A percentile compares a stretch with the other conserved stretches of the same genome.
Conservation (phyloP, 64 coral and sea anemone genomes). For the Actinia equina region DNA sequence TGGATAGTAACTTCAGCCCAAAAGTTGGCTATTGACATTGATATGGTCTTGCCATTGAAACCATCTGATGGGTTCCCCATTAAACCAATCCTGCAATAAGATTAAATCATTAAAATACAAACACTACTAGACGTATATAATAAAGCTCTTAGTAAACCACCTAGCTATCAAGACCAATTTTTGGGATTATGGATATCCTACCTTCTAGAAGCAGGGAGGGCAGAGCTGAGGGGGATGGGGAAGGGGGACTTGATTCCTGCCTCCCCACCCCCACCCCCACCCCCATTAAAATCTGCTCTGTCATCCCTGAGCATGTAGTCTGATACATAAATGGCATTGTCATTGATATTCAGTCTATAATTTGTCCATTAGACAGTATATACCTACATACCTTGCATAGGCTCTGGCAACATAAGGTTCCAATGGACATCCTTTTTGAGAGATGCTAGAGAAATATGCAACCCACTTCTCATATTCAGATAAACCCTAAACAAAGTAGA, state of each 20-base stretch:
- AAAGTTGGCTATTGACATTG: slow-evolving; percentile 37
- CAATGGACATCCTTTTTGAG: background rate
- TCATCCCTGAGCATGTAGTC: no score
- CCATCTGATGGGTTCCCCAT: slow-evolving; percentile 51
- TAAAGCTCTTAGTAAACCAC: no score
- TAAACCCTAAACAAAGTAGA: slow-evolving; percentile 15
- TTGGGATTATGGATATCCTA: background rate
- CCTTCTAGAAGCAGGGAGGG: no score
- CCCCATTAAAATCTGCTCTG: no score
- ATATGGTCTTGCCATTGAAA: slow-evolving; percentile 50
- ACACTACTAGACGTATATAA: no score
- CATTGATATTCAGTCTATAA: no score
- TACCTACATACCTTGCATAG: slow-evolving; percentile 22
- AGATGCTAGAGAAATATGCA: slow-evolving; percentile 26
- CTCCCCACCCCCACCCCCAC: no score
- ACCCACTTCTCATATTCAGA: slow-evolving; percentile 46
- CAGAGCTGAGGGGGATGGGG: no score
- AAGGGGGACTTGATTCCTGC: no score
- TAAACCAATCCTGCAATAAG: slow-evolving; percentile 27
- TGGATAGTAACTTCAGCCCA: slow-evolving; percentile 49
- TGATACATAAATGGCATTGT: no score
- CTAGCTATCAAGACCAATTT: no score
- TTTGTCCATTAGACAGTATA: no score
- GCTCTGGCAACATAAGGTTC: slow-evolving; percentile 11
- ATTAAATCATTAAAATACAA: background rate